Evolutionary conservation across 2,797 vertebrate genomes (phyloP).

Genomic region (Malurus splendens): DNA sequence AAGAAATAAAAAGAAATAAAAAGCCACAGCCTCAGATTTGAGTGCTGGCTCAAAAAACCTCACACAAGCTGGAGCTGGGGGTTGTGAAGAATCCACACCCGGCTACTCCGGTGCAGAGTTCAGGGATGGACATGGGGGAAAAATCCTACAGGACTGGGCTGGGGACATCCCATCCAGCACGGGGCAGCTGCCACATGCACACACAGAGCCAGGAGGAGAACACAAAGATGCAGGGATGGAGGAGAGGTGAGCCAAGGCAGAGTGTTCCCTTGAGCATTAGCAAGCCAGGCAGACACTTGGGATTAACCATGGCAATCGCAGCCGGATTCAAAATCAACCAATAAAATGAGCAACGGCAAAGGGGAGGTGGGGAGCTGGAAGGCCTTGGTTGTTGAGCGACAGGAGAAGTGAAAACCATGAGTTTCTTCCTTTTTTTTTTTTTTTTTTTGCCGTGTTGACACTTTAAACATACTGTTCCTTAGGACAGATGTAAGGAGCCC

Average conservation of each 20-base stretch:
- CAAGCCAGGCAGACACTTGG: slow-evolving; percentile 29
- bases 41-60: background rate
- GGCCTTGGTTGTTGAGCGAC: background rate
- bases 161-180: slow-evolving; percentile 3
- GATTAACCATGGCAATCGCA: background rate
- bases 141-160: background rate
- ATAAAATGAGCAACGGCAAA: background rate
- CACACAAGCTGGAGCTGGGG: background rate
- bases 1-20: background rate
- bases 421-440: background rate
- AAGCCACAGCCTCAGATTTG: background rate
- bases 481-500: slow-evolving; percentile 74
- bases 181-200: slow-evolving; percentile 10
- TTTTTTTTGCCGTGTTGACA: background rate
- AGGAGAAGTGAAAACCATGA: background rate
- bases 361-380: background rate
- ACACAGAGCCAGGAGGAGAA: background rate
- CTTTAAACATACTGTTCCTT: slow-evolving; percentile 83
- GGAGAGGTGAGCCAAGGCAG: background rate
- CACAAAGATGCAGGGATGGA: background rate
- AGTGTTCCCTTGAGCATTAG: slow-evolving; percentile 17
- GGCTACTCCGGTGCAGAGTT: background rate
- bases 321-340: background rate
- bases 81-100: background rate
- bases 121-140: background rate